These are phyloP conservation scores for Tiliacea aurago DNA, from an alignment of 2,888 invertebrate genomes.

Conservation along the genomic window DNA sequence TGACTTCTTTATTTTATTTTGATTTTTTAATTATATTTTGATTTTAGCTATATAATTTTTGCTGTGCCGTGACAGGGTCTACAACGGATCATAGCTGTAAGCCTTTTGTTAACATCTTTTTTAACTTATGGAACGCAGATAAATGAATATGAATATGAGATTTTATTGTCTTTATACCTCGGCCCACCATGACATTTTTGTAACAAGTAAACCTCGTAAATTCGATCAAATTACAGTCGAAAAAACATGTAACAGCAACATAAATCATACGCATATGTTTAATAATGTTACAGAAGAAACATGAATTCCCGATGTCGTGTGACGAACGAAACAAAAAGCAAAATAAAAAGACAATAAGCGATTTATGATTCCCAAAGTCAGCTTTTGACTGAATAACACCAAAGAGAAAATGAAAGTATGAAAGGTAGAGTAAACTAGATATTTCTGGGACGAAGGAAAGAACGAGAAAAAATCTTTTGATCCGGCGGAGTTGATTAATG, in stretches of 20 bases:
- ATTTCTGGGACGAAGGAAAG: conserved; percentile 36
- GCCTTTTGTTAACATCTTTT: no score
- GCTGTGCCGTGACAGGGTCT: no score
- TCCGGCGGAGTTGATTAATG: conserved; percentile 58
- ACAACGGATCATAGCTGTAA: no score
- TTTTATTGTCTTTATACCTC: no score
- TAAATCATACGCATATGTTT: conserved; percentile 58
- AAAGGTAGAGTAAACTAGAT: conserved; percentile 49
- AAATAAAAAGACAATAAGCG: conserved; percentile 52
- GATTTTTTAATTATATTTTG: no score
- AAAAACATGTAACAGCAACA: conserved; percentile 24
- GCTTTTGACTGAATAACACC: conserved; percentile 47
- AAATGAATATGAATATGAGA: no score
- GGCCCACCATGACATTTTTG: no score
- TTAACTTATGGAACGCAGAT: no score
- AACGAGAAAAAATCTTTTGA: conserved; percentile 48
- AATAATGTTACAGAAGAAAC: conserved; percentile 52
- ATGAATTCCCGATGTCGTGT: conserved; percentile 47
- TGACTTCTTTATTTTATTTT: no score
- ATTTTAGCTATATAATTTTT: no score
- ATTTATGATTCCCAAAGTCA: conserved; percentile 56
- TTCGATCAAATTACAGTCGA: conserved; percentile 5
- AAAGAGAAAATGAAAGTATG: conserved; percentile 33
- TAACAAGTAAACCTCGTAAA: not conserved
- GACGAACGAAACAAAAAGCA: conserved; percentile 27